Evolutionary conservation across 1,140 invertebrate species (phyloP), one percentile per base, ranked within the genome.

Genomic region (Tetranychus urticae): DNA sequence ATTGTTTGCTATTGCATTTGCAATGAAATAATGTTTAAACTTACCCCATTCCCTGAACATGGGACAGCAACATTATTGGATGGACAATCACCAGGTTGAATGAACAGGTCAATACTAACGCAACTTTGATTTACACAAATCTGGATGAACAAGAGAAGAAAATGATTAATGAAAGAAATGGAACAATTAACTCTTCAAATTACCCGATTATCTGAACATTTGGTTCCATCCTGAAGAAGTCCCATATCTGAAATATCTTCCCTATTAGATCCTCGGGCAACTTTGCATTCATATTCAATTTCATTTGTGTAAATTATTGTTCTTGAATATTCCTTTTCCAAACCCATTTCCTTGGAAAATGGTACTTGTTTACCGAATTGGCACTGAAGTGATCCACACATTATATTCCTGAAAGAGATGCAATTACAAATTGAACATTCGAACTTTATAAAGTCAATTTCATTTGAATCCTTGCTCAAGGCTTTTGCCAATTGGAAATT

Each of bases 81-180:
- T 52, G 88, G 88, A 74, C 90, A 96, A 69, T 83, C 83, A 61
- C 80, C 82, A 71, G 83, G 81, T 72, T 86, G 83, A 47, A 87
- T 80, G 72, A 82, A 81, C 10, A 82, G 82, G 72, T 83, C 86
- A 61, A 88, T 78, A 68, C 80, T 86, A 45, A 81, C 79, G 73
- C 88, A 93, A 33, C 87, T 86, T 75, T 91, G 87, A 78, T 93
- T 93, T 62, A 90, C 78, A 75, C 88, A 93, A 68, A 93, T 80
- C 78, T 81, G 68, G 39, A 34, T n/a, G 34, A 7, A 34, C 13
- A 57, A 57, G 56, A 57, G 34, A 34, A 57, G 23, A 57, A 57
- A 33, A 45, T 57, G 56, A 57, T 31, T 23, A 54, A 6, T 31
- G 50, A 54, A 54, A 6, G 50, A 6, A 6, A 34, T 54, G 14